Evolutionary conservation across 2,797 vertebrate species (phyloP).

Genomic region (Sebastes ruberrimus): DNA sequence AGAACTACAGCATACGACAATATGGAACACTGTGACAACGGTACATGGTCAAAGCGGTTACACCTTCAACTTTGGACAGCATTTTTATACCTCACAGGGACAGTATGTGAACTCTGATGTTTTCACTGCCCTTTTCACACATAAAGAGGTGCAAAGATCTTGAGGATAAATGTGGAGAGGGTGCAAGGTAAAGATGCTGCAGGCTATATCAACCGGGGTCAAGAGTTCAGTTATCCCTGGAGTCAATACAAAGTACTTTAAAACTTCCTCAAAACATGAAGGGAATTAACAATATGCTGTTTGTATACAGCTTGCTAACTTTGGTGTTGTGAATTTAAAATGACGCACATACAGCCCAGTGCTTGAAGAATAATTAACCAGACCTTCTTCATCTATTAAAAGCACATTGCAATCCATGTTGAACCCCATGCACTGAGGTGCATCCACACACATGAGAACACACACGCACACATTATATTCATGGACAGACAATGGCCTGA

Average conservation of each 20-base stretch:
- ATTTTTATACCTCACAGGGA: slow-evolving; percentile 2
- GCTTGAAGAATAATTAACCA: neutral
- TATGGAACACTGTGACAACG: neutral
- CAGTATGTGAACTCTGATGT: neutral
- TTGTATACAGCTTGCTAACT: neutral
- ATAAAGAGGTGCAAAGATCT: slow-evolving; percentile 45
- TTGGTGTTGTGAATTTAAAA: neutral
- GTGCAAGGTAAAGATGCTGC: slow-evolving; percentile 15
- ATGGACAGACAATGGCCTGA: neutral
- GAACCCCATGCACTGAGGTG: neutral
- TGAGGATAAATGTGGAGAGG: neutral
- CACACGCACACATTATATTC: neutral
- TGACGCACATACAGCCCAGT: neutral
- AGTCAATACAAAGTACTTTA: neutral
- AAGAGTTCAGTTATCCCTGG: slow-evolving; percentile 1
- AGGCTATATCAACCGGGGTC: slow-evolving; percentile 11
- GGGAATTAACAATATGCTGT: neutral
- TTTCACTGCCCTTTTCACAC: slow-evolving; percentile 50
- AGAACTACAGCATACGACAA: neutral
- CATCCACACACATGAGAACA: neutral
- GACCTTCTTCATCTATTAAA: neutral
- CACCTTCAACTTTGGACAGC: neutral
- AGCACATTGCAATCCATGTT: neutral
- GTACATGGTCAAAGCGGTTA: neutral
- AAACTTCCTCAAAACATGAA: neutral